Evolutionary conservation across 2,797 vertebrate genomes (phyloP), one percentile per base, ranked within the genome.

Genomic region (Manis javanica): DNA sequence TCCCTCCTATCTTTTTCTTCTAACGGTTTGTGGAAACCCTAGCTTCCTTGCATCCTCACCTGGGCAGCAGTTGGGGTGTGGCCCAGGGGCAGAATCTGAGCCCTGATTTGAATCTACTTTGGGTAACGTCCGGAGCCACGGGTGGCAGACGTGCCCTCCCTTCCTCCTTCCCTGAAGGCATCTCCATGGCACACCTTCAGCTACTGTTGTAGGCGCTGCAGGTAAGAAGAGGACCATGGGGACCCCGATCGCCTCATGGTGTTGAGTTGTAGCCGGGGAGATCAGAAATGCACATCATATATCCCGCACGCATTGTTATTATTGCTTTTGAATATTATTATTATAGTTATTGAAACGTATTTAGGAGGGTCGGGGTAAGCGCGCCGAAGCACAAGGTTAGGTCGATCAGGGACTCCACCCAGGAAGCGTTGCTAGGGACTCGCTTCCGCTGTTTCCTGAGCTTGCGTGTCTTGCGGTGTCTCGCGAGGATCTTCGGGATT

Each of bases 371-470:
- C 24, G 29, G 24, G 7, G 37, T 46, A 46, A 46, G 42, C 42
- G 42, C 42, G 7, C 42, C 42, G 42, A 46, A 46, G 42, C 42
- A 1, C 8, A 46, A 46, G 42, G 42, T 51, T 12, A 6, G 0
- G 11, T 7, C 75, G 2, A 3, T 21, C 8, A 3, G 0, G 0
- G 21, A 21, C 21, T 0, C 1, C 1, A 19, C 12, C 55, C 0
- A 0, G 0, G 0, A 26, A 18, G 34, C 31, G 95, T 93, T 69
- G 92, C 72, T 55, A 57, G 24, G 77, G 64, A 77, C 95, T 75
- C 93, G 0, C 31, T 29, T 21, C 15, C 10, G 57, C 68, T 0
- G 93, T 97, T 69, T 95, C 79, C 0, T 46, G 16, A 97, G 85
- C 75, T 59, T 2, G 15, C 1, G 13, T 14, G 2, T 9, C 1